Conservation (phyloP, 1,140 invertebrate genomes). For the Heterodera schachtii region DNA sequence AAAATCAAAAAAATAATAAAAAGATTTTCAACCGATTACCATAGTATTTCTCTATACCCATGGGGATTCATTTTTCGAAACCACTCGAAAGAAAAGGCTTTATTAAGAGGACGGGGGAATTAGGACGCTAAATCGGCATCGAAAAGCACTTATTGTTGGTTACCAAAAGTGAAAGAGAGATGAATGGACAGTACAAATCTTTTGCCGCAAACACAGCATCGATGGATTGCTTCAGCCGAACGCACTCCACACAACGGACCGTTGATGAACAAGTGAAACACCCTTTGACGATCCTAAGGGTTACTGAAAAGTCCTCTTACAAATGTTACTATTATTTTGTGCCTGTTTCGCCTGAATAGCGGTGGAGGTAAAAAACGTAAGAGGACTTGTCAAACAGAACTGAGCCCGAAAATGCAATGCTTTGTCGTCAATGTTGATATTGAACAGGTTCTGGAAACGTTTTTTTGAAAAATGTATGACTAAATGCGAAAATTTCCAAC, state of each 20-base stretch:
- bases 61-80: too few relatives aligned
- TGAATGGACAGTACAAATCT: conserved; percentile 43
- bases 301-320: too few relatives aligned
- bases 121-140: too few relatives aligned
- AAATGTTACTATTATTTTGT: too few relatives aligned
- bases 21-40: too few relatives aligned
- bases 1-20: conserved; percentile 28
- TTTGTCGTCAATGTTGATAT: conserved; percentile 45
- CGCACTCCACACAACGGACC: conserved; percentile 48
- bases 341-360: conserved; percentile 34
- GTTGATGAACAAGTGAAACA: conserved; percentile 57
- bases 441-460: conserved; percentile 49
- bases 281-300: conserved; percentile 41
- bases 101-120: too few relatives aligned
- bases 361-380: conserved; percentile 35
- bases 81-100: too few relatives aligned
- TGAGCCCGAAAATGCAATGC: conserved; percentile 27
- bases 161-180: conserved; percentile 41
- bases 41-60: too few relatives aligned
- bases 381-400: conserved; percentile 23
- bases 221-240: conserved; percentile 44
- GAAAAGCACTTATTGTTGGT: too few relatives aligned
- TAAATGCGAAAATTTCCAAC: neutral
- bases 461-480: neutral
- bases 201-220: conserved; percentile 44